phyloP scores from a whole-genome alignment of 2,113 vertebrate species.

The Archocentrus centrarchus region DNA sequence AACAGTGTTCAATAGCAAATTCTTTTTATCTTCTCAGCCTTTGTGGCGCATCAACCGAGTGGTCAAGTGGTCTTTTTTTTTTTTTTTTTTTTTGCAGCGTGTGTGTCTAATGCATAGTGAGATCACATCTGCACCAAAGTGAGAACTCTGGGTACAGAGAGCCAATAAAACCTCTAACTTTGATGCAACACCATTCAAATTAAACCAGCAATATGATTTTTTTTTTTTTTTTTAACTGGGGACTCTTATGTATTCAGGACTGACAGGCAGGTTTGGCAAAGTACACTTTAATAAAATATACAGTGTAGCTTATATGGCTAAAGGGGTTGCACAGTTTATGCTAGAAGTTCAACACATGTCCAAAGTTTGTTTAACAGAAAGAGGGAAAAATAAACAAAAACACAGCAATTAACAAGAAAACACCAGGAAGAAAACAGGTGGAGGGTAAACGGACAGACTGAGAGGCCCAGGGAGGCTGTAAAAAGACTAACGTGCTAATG shows the following conservation, averaged over 20 bases:
- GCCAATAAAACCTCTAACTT: neutral
- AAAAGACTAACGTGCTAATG: neutral
- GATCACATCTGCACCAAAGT: neutral
- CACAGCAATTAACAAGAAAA: neutral
- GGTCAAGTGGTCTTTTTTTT: neutral
- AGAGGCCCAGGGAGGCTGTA: neutral
- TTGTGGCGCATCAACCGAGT: neutral
- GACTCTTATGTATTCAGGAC: neutral
- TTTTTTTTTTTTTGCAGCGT: too few species aligned
- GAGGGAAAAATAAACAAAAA: rapidly evolving
- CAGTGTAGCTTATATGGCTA: neutral
- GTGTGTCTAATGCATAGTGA: neutral
- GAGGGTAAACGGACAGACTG: neutral
- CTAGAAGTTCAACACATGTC: neutral
- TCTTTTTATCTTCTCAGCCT: neutral
- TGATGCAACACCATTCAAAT: neutral
- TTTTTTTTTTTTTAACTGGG: too few species aligned
- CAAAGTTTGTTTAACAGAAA: neutral
- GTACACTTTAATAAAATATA: neutral
- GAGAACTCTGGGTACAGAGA: neutral
- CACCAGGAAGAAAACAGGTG: neutral
- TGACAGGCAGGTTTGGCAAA: neutral
- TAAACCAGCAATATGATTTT: neutral
- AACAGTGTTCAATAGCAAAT: neutral
- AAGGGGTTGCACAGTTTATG: neutral